Base-by-base conservation (phyloP, 2,113 vertebrate species). In the Chroicocephalus ridibundus region DNA sequence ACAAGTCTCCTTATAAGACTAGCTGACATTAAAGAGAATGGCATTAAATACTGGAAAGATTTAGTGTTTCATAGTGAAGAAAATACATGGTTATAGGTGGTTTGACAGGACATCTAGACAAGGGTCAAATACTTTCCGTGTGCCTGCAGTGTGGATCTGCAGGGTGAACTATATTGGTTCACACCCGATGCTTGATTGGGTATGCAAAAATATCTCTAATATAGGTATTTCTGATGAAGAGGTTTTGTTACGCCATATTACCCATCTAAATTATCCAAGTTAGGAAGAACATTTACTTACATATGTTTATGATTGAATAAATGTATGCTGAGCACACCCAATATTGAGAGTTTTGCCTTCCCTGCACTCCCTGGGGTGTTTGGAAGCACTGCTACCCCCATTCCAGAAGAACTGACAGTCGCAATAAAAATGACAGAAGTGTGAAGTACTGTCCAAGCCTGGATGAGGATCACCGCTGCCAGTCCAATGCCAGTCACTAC, bases 1-100 rank as follows among this genome's bases (percentile, higher is more conserved):
- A 96, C 85, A 92, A 93, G 94, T 82, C 82, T 97, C 92, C 88
- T 92, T 93, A 52, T 60, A 93, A 96, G 92, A 95, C 72, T 64
- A 58, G 62, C 57, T 65, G 88, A 80, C 46, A 65, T 89, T 91
- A 79, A 75, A 79, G n/a, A 83, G 93, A 95, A 95, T 36, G 62
- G 54, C 46, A 79, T 94, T 94, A 88, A 91, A 82, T 69, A 51
- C 65, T 65, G 32, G 11, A 70, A 96, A 84, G 82, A 88, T 76
- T 70, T 87, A 74, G 52, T 55, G 64, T 51, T 90, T 83, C 81
- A 47, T 2, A 40, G 47, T 87, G 79, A 82, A 96, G 66, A 93
- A 94, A 93, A 95, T 92, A 70, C 69, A 91, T 46, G 6, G 5
- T n/a, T 91, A 36, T 80, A 60, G 0, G 1, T n/a, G 10, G 34